Evolutionary conservation across 2,113 vertebrate genomes (phyloP), one percentile per base, ranked within the genome.

Genomic region (Cebus imitator): DNA sequence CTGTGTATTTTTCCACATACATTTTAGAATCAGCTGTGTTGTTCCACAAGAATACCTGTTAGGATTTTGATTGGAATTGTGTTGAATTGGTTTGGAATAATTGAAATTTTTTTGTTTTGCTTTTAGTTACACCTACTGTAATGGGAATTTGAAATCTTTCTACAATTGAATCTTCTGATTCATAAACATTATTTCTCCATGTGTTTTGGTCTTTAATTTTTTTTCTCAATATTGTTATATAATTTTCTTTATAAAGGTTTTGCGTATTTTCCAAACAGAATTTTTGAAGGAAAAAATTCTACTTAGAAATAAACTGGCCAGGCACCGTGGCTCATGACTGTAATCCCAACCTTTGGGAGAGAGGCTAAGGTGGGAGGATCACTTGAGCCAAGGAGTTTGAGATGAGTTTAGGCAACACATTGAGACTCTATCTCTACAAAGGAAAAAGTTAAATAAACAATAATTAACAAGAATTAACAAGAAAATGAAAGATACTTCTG

Each of bases 261-360:
- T 80, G 3, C 55, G 50, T 13, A 61, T 78, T 70, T 94, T 91
- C 13, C 11, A 70, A 82, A 76, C 14, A 75, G 58, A 89, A 43
- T 43, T 90, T 95, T 95, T 93, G 27, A 86, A 86, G n/a, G 21
- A n/a, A 91, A 61, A 79, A 85, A 57, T 8, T 92, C n/a, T 80
- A 78, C 25, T 82, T 64, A 80, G 85, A 92, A 95, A 40, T 85
- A 92, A 61, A 1, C 64, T 86, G 50, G 50, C 50, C 50, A 50
- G 50, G 50, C 50, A 50, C 50, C 14, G 50, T 50, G 50, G 50
- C 50, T 50, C 3, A 50, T 50, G 50, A 50, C 50, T 50, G 50
- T 50, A 50, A 50, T 50, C 50, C 50, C 50, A 14, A 13, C 50
- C 50, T 50, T 50, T 50, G 50, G 11, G 58, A 61, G 58, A 50